These are phyloP conservation scores for Rhynchomys soricoides DNA, from an alignment of 2,113 vertebrate species.

Conservation along the genomic window DNA sequence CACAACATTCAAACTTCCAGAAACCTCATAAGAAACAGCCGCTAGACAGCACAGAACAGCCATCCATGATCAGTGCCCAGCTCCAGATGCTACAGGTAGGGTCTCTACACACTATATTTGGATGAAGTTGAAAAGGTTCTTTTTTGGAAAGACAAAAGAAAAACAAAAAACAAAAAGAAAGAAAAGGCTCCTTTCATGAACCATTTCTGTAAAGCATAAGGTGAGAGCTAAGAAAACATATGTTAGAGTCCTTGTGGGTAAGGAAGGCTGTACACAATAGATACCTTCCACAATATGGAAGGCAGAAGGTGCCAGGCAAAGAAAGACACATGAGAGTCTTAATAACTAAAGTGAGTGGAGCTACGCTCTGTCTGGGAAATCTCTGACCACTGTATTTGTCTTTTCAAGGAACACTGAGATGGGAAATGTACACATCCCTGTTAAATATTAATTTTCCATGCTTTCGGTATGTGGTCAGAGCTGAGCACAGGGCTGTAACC, in stretches of 20 bases:
- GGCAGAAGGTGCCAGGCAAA: fast-evolving
- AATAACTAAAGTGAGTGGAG: fast-evolving
- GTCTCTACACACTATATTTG: neutral
- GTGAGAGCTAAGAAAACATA: too few species aligned
- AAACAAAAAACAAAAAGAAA: too few species aligned
- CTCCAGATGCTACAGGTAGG: neutral
- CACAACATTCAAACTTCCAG: fast-evolving
- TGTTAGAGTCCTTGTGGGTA: too few species aligned
- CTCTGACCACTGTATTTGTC: neutral
- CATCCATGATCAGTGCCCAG: neutral
- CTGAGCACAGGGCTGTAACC: neutral
- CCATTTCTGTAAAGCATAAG: too few species aligned
- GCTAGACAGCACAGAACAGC: neutral
- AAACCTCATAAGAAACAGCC: neutral
- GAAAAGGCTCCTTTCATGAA: too few species aligned
- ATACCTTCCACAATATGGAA: too few species aligned
- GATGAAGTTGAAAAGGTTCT: too few species aligned
- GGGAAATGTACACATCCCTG: too few species aligned
- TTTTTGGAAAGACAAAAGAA: too few species aligned
- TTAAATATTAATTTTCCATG: fast-evolving
- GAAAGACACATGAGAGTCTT: fast-evolving
- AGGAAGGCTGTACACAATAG: neutral
- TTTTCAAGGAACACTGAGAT: neutral
- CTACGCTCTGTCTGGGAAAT: neutral
- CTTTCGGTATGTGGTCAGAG: neutral